Evolutionary conservation across 2,797 vertebrate species (phyloP), one percentile per base, ranked within the genome.

Genomic region (Hydrophis major): DNA sequence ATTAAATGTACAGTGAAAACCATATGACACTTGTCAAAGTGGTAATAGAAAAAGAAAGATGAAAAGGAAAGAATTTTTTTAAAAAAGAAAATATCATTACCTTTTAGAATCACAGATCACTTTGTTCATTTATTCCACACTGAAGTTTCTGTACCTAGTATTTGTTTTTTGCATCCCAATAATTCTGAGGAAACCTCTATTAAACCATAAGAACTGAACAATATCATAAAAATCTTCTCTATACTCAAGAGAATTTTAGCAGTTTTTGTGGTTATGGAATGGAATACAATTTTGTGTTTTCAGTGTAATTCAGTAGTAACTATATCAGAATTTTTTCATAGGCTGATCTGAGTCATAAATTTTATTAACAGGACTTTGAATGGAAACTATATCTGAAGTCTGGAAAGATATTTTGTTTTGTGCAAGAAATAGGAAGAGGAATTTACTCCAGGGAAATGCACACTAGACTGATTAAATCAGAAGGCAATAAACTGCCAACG

Each of bases 1-100:
- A 60, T 83, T 93, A 94, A 55, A 74, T 66, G 5, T 0, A 53
- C 89, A 90, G 92, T 66, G 2, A 87, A 90, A 96, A 94, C 90
- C 89, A 94, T 94, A 87, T 12, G 18, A 66, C 25, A 42, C n/a
- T 74, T 74, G 66, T 86, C 32, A 55, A 61, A 42, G 3, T 32
- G 57, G 69, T 63, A 37, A 60, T 13, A 90, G 14, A 56, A 90
- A 56, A 53, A 53, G 28, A 56, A 87, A 59, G 32, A 28, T 37
- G 8, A 28, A 2, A 63, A 47, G 2, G 27, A 89, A 27, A 22
- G 2, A 13, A 1, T 66, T 69, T 32, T 69, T 66, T 89, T 6
- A 2, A 59, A 25, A 8, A 27, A 92, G 13, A 87, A 13, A 3
- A 57, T 25, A 42, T 87, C 47, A 78, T 47, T 16, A 74, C 4